Evolutionary conservation across 2,888 invertebrate species (phyloP).

Genomic region (Baccha elongata): DNA sequence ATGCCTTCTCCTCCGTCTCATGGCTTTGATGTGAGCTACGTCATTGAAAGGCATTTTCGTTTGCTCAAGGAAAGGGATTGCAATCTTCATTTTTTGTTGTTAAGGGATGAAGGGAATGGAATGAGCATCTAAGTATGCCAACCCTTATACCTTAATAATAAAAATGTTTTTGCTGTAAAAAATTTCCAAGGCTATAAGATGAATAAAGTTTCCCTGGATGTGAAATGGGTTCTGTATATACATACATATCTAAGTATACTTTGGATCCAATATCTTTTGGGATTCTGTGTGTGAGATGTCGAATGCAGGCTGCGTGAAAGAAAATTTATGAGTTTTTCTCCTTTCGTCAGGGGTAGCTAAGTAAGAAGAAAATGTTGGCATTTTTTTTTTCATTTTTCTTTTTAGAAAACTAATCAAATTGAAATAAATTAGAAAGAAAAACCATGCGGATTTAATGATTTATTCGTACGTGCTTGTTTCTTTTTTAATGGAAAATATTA

Average conservation of each 20-base stretch:
- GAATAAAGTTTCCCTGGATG: conserved; percentile 2
- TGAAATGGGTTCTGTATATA: conserved; percentile 14
- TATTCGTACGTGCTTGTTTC: conserved; percentile 38
- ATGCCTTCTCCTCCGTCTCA: conserved; percentile 17
- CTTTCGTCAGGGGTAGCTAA: conserved; percentile 26
- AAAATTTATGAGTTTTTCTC: conserved; percentile 72
- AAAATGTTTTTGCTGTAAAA: neutral
- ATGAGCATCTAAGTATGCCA: neutral
- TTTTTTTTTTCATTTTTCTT: conserved; percentile 27
- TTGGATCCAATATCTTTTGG: conserved; percentile 30
- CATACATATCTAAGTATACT: too few relatives aligned
- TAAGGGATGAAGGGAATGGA: conserved; percentile 12
- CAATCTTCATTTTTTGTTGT: conserved; percentile 37
- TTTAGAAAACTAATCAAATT: conserved; percentile 71
- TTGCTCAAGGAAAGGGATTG: conserved; percentile 42
- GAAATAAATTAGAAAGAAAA: conserved; percentile 53
- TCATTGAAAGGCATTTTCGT: conserved; percentile 55
- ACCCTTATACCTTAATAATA: neutral
- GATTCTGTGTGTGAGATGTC: conserved; percentile 48
- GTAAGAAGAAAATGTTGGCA: conserved; percentile 18
- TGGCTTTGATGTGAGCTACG: conserved; percentile 54
- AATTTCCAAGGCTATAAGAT: conserved; percentile 29
- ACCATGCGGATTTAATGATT: conserved; percentile 67
- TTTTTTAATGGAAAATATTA: conserved; percentile 37
- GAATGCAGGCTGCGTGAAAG: conserved; percentile 65